Evolutionary conservation across 2,888 invertebrate species (phyloP).

Genomic region (Psococerastis gibbosa): DNA sequence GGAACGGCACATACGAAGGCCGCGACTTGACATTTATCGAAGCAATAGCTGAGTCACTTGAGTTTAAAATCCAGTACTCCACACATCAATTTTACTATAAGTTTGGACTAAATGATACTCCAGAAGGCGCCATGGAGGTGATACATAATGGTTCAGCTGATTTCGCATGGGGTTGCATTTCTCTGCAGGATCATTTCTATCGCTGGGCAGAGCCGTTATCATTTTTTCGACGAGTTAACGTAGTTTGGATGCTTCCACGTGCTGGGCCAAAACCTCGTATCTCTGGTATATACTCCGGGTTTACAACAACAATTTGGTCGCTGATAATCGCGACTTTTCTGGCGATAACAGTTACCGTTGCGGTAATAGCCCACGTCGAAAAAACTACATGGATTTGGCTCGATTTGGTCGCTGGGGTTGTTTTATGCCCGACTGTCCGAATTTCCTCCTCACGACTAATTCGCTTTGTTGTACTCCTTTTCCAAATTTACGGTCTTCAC

Average conservation of each 20-base stretch:
- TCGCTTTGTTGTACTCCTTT: background rate
- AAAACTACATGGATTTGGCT: background rate
- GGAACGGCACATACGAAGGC: background rate
- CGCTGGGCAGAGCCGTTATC: background rate
- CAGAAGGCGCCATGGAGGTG: background rate
- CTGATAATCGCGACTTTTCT: background rate
- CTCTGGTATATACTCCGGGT: background rate
- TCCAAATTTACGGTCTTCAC: background rate
- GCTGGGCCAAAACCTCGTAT: background rate
- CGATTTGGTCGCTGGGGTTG: background rate
- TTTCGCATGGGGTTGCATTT: background rate
- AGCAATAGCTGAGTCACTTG: background rate
- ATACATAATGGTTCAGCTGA: background rate
- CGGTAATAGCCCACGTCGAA: background rate
- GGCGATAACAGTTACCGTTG: background rate
- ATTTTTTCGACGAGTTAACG: background rate
- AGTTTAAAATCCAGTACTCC: background rate
- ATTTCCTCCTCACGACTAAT: background rate
- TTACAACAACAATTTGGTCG: background rate
- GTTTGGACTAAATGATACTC: background rate
- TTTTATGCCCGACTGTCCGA: background rate
- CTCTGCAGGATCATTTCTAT: background rate
- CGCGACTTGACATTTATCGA: background rate
- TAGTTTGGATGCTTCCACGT: background rate
- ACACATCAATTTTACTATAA: background rate